Base-by-base conservation (phyloP, 2,797 vertebrate species). In the Halcyon chelicuti region DNA sequence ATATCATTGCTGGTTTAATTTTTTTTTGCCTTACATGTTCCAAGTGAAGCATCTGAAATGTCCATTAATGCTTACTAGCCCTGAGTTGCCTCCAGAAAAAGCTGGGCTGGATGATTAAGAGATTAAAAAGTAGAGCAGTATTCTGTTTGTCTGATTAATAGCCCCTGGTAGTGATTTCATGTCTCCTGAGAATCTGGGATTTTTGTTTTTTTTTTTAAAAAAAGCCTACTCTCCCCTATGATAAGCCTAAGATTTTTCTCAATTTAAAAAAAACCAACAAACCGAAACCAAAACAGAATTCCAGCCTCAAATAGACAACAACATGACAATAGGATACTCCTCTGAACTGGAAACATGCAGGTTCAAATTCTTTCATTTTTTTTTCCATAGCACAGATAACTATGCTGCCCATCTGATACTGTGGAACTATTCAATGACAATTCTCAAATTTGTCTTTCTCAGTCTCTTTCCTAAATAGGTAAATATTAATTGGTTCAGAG, bases 1-100 rank as follows among this genome's bases (percentile, higher is more conserved):
- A n/a, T 70, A 71, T 15, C 28, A 39, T 47, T 88, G 22, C 10
- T 78, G 29, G 44, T 72, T 77, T 76, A 42, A 44, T 12, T 61
- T 61, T 68, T 57, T 90, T 94, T 68, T 20, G 3, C 0, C 0
- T 71, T 93, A 21, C 7, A 1, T 14, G 6, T 91, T 94, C 86
- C 58, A 81, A 79, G 29, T 22, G 23, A 75, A 92, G 57, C 60
- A 82, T 87, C 90, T 95, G 93, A 95, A 94, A 96, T 82, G 33
- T 73, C 31, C 68, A 93, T 92, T 85, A 79, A 7, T n/a, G 8
- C 39, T 58, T 65, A 13, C 22, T 29, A 73, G 26, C 71, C 73
- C 51, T 14, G 35, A 57, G 12, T 49, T 66, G 33, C 74, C 82
- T 90, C 70, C 72, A 71, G 33, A 39, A 78, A 81, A 81, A 90